Evolutionary conservation across 2,797 vertebrate genomes (phyloP).

Genomic region (Gallinago nigripennis): DNA sequence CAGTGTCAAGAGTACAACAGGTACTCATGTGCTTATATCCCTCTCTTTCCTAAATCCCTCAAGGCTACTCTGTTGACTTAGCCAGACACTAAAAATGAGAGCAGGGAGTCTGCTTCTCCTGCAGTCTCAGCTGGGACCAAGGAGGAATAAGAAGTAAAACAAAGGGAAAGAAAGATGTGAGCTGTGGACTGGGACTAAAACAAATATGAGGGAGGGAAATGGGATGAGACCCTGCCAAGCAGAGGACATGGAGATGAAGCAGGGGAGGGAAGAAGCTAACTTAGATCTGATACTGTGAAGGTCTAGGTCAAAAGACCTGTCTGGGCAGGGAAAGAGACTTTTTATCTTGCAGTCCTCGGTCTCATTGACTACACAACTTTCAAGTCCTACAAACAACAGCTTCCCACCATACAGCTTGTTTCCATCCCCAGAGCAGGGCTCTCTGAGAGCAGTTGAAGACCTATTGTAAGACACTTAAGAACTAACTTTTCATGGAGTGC

Average conservation of each 20-base stretch:
- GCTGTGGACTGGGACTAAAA: neutral
- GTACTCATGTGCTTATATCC: neutral
- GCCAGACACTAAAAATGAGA: neutral
- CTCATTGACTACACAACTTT: neutral
- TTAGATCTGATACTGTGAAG: neutral
- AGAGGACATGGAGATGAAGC: neutral
- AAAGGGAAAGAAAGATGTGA: neutral
- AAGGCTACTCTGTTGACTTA: too few species aligned
- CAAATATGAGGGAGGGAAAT: neutral
- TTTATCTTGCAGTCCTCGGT: neutral
- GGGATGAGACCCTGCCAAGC: neutral
- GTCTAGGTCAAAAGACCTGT: neutral
- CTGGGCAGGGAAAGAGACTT: neutral
- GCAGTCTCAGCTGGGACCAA: neutral
- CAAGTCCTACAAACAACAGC: neutral
- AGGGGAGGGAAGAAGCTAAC: neutral
- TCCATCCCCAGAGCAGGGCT: neutral
- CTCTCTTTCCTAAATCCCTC: neutral
- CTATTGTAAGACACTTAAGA: neutral
- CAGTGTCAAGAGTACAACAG: neutral
- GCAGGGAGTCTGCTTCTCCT: neutral
- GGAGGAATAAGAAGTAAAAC: neutral
- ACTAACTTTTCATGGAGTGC: neutral
- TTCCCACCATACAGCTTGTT: neutral
- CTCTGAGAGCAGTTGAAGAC: neutral